Percentiles rank a stretch among this genome's conserved stretches.
phyloP scores from a whole-genome alignment of 2,888 invertebrate genomes.

The Liopterus haemorrhoidalis region DNA sequence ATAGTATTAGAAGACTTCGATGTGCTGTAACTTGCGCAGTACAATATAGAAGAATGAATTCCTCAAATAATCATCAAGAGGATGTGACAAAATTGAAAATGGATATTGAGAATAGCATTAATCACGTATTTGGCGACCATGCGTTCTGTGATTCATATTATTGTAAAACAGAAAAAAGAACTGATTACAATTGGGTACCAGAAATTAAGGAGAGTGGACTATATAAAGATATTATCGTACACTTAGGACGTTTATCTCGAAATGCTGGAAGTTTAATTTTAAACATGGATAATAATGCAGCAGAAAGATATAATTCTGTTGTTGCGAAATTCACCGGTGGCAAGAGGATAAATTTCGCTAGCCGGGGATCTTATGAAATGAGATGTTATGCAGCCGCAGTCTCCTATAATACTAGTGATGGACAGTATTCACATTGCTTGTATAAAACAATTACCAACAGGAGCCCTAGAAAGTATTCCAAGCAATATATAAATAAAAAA shows the following conservation, averaged over 20 bases:
- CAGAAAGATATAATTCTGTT: constrained; percentile 14
- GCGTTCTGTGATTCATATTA: not conserved
- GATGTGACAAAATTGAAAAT: no score
- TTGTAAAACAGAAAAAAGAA: no score
- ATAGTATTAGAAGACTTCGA: no score
- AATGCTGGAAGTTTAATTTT: constrained; percentile 11
- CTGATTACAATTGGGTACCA: constrained; percentile 10
- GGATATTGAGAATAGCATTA: no score
- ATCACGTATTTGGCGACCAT: constrained; percentile 14
- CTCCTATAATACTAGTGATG: constrained; percentile 13
- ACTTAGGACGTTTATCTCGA: constrained; percentile 6
- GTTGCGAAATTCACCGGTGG: constrained; percentile 17
- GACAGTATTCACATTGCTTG: not conserved
- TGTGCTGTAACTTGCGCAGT: no score
- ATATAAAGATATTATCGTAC: constrained; percentile 10
- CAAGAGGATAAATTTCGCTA: constrained; percentile 11
- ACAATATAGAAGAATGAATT: no score
- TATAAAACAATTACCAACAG: not conserved
- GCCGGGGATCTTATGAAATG: constrained; percentile 6
- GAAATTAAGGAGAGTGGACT: constrained; percentile 13
- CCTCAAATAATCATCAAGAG: no score
- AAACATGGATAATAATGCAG: constrained; percentile 17
- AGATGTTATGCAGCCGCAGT: constrained; percentile 15
- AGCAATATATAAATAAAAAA: constrained; percentile 6
- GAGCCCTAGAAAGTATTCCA: no score